Evolutionary conservation across 2,113 vertebrate genomes (phyloP).

Genomic region (Catharus minimus): DNA sequence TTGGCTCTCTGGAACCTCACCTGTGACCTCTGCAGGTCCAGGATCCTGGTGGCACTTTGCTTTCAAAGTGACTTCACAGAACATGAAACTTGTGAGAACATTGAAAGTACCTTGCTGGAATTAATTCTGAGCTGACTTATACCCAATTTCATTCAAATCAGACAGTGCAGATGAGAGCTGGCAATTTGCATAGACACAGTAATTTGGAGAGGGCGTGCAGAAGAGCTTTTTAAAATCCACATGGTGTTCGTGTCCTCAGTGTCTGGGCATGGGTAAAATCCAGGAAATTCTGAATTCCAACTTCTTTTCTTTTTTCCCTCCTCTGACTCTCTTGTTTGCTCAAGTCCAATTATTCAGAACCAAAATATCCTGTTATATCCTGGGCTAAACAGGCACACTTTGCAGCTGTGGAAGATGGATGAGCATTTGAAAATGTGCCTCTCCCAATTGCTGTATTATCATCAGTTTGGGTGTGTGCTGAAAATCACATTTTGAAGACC

Average conservation of each 20-base stretch:
- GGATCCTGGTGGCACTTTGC: not conserved
- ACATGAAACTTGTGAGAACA: not conserved
- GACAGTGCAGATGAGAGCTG: not conserved
- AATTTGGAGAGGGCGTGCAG: not conserved
- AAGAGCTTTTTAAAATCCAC: conserved; percentile 4
- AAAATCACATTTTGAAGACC: not conserved
- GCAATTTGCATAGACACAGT: not conserved
- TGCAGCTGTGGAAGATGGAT: not conserved
- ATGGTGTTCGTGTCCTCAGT: not conserved
- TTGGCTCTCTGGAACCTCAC: not conserved
- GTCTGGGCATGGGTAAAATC: not conserved
- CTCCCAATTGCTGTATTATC: not conserved
- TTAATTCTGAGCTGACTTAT: not conserved
- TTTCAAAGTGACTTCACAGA: not conserved
- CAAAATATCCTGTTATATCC: not conserved
- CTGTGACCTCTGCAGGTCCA: not conserved
- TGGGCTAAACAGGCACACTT: not conserved
- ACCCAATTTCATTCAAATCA: not conserved
- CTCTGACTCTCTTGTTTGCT: not conserved
- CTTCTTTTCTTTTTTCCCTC: not conserved
- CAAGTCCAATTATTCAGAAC: not conserved
- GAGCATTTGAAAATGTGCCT: not conserved
- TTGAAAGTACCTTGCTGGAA: not conserved
- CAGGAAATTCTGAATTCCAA: not conserved
- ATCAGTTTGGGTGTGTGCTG: not conserved